phyloP scores from a whole-genome alignment of 2,113 vertebrate genomes.

The Taxidea taxus region DNA sequence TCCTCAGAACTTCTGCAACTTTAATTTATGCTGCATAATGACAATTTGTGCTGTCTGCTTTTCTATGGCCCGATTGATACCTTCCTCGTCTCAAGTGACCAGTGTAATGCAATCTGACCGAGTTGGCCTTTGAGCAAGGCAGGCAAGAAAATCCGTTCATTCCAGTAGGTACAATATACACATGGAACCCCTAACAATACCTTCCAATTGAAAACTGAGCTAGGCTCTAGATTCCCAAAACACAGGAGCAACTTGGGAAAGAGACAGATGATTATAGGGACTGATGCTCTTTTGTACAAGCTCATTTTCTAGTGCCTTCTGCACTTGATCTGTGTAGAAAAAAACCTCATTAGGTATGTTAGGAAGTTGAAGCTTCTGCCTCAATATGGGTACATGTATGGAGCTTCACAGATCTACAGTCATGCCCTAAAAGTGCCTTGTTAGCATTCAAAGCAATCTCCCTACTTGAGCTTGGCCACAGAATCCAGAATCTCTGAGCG shows the following conservation, averaged over 20 bases:
- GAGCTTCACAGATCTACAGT: background rate
- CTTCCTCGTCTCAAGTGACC: conserved; percentile 26
- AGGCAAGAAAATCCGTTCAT: conserved; percentile 16
- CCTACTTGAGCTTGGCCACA: background rate
- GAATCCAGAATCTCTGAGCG: background rate
- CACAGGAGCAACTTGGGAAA: background rate
- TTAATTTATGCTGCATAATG: conserved; percentile 63
- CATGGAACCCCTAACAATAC: background rate
- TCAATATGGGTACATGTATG: background rate
- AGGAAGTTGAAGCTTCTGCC: background rate
- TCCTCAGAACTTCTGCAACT: conserved; percentile 65
- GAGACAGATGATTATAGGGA: background rate
- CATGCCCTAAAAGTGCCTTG: background rate
- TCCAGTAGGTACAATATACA: conserved; percentile 3
- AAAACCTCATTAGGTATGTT: background rate
- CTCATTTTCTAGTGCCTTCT: background rate
- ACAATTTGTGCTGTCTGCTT: conserved; percentile 55
- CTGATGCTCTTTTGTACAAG: background rate
- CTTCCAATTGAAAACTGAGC: conserved; percentile 20
- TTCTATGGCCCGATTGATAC: background rate
- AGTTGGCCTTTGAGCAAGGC: conserved; percentile 30
- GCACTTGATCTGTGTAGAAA: background rate
- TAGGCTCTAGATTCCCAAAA: conserved; percentile 1
- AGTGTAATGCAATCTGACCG: conserved; percentile 18
- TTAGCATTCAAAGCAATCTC: background rate